These are phyloP conservation scores for Caenorhabditis sp. DNA, from an alignment of 2,888 invertebrate genomes.

Conservation along the genomic window DNA sequence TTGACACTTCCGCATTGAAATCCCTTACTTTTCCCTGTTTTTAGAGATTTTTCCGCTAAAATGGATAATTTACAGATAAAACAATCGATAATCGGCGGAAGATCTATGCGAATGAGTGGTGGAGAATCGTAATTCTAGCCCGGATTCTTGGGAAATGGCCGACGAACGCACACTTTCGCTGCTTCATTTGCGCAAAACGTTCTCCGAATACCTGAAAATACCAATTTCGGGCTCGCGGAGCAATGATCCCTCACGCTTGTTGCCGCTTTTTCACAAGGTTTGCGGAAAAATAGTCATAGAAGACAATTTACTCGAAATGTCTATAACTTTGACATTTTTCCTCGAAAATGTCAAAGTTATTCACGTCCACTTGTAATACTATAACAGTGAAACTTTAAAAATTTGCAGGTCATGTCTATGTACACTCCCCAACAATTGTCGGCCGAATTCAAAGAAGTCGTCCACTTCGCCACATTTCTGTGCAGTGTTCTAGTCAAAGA, in stretches of 20 bases:
- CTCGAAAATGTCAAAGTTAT: too few species aligned
- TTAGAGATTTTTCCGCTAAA: too few species aligned
- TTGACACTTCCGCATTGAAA: too few species aligned
- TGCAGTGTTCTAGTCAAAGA: slow-evolving; percentile 82
- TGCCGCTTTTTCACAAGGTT: slow-evolving; percentile 88
- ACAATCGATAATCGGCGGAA: too few species aligned
- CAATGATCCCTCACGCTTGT: slow-evolving; percentile 94
- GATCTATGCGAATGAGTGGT: too few species aligned
- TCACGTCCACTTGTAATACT: too few species aligned
- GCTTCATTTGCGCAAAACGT: slow-evolving; percentile 95
- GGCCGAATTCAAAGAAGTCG: slow-evolving; percentile 95
- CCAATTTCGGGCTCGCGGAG: slow-evolving; percentile 83
- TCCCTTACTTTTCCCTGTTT: too few species aligned
- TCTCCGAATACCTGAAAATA: slow-evolving; percentile 91
- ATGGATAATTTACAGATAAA: too few species aligned
- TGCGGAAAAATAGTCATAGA: neutral
- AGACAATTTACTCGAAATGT: too few species aligned
- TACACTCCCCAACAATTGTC: slow-evolving; percentile 86
- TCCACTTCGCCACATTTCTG: slow-evolving; percentile 82
- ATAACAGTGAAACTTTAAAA: too few species aligned
- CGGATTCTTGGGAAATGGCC: too few species aligned
- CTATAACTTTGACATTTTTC: neutral
- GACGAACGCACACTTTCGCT: slow-evolving; percentile 86
- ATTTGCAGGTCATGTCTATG: slow-evolving; percentile 73
- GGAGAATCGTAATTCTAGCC: too few species aligned